These are phyloP conservation scores for Coreoperca whiteheadi DNA, from an alignment of 2,113 vertebrate genomes.

Conservation along the genomic window DNA sequence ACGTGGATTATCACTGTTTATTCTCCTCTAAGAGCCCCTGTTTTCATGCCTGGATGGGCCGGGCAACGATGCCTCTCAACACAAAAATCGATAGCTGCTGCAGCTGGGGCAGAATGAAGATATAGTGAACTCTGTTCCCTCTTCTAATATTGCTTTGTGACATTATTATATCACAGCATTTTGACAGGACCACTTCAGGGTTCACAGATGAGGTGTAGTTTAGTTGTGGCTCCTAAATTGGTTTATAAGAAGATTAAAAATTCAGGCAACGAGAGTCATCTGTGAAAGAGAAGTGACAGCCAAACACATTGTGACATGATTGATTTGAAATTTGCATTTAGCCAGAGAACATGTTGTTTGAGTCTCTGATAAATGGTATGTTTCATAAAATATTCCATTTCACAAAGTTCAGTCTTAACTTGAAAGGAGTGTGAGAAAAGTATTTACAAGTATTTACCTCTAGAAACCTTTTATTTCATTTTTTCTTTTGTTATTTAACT, in stretches of 20 bases:
- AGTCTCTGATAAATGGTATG: neutral
- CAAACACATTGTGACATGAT: conserved; percentile 28
- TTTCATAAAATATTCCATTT: neutral
- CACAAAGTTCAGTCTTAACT: neutral
- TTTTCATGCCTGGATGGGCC: conserved; percentile 70
- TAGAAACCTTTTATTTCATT: neutral
- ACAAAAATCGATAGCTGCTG: conserved; percentile 70
- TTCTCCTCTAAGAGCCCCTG: conserved; percentile 71
- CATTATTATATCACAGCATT: conserved; percentile 28
- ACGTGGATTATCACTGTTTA: conserved; percentile 80
- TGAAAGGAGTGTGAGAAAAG: neutral
- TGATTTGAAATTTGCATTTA: conserved; percentile 32
- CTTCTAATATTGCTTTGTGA: conserved; percentile 34
- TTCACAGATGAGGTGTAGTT: conserved; percentile 38
- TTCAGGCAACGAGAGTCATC: conserved; percentile 27
- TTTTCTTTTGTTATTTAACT: neutral
- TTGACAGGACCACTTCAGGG: conserved; percentile 9
- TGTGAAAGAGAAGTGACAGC: conserved; percentile 40
- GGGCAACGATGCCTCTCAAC: conserved; percentile 60
- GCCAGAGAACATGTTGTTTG: neutral
- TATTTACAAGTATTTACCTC: neutral
- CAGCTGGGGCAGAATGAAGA: conserved; percentile 51
- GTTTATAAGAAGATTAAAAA: conserved; percentile 67
- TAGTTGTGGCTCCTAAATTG: conserved; percentile 49
- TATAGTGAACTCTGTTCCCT: conserved; percentile 45